Conservation (phyloP, 2,797 vertebrate genomes). For the Antennarius maculatus region DNA sequence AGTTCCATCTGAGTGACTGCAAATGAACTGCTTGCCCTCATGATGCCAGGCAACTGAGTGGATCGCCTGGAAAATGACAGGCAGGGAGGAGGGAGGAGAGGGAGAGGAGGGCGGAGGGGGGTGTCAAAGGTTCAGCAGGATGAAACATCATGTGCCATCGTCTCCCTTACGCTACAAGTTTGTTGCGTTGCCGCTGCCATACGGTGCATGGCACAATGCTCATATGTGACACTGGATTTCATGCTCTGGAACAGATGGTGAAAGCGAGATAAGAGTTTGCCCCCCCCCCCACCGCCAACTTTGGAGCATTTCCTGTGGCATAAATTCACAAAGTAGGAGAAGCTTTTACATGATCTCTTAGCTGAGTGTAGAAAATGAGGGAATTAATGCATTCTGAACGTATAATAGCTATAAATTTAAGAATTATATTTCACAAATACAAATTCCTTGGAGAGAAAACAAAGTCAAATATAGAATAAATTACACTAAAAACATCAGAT, state of each 20-base stretch:
- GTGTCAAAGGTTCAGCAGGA: constrained; percentile 35
- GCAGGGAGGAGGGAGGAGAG: constrained; percentile 30
- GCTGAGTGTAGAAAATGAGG: constrained; percentile 9
- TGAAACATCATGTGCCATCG: constrained; percentile 46
- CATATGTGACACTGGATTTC: constrained; percentile 28
- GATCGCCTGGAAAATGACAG: constrained; percentile 86
- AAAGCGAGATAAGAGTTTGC: constrained; percentile 38
- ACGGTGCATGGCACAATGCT: constrained; percentile 7
- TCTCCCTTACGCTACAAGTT: constrained; percentile 21
- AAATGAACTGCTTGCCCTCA: constrained; percentile 98
- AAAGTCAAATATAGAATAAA: background rate
- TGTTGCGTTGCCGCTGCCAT: constrained; percentile 23
- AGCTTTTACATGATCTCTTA: constrained; percentile 19
- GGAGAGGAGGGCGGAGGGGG: background rate
- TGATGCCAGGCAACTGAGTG: constrained; percentile 99
- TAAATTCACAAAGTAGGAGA: constrained; percentile 26
- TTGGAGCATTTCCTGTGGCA: constrained; percentile 30
- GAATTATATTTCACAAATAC: constrained; percentile 18
- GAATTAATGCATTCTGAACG: constrained; percentile 20
- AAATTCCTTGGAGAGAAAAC: background rate
- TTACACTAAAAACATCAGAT: too few relatives aligned
- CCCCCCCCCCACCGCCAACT: constrained; percentile 2
- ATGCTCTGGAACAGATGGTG: constrained; percentile 45
- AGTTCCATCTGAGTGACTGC: constrained; percentile 98
- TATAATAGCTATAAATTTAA: constrained; percentile 6